Evolutionary conservation across 2,888 invertebrate species (phyloP).

Genomic region (Meiosimyza platycephala): DNA sequence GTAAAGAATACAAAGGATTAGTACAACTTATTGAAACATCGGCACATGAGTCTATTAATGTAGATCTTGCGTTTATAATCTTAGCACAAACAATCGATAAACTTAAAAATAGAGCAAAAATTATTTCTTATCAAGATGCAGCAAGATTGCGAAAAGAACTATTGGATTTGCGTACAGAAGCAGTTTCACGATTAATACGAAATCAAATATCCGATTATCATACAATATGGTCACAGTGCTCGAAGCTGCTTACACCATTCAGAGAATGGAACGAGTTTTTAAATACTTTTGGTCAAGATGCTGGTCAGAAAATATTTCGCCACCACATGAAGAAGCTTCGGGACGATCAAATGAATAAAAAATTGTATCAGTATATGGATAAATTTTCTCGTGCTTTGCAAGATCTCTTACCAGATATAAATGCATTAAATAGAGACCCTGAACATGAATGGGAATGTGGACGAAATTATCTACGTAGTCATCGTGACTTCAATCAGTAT

Average conservation of each 20-base stretch:
- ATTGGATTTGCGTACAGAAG: conserved; percentile 89
- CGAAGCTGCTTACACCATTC: conserved; percentile 86
- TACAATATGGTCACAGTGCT: conserved; percentile 87
- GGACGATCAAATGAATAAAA: conserved; percentile 82
- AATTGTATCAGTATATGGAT: conserved; percentile 81
- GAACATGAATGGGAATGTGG: conserved; percentile 89
- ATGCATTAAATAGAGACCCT: conserved; percentile 70
- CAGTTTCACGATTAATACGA: conserved; percentile 87
- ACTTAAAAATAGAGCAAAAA: conserved; percentile 77
- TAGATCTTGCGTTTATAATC: conserved; percentile 90
- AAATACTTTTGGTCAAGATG: conserved; percentile 89
- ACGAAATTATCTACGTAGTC: conserved; percentile 85
- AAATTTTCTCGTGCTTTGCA: conserved; percentile 81
- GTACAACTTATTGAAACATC: conserved; percentile 94
- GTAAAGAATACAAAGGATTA: conserved; percentile 91
- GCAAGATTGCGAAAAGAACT: conserved; percentile 87
- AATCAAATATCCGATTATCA: conserved; percentile 85
- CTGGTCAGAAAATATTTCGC: conserved; percentile 81
- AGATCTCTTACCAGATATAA: conserved; percentile 82
- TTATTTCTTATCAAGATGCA: conserved; percentile 84
- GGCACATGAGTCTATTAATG: conserved; percentile 95
- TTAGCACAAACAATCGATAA: conserved; percentile 94
- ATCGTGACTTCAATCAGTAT: conserved; percentile 93
- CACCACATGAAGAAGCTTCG: conserved; percentile 83
- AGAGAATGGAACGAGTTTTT: conserved; percentile 91